phyloP scores from a whole-genome alignment of 2,888 invertebrate species.

The Odontomyia ornata region DNA sequence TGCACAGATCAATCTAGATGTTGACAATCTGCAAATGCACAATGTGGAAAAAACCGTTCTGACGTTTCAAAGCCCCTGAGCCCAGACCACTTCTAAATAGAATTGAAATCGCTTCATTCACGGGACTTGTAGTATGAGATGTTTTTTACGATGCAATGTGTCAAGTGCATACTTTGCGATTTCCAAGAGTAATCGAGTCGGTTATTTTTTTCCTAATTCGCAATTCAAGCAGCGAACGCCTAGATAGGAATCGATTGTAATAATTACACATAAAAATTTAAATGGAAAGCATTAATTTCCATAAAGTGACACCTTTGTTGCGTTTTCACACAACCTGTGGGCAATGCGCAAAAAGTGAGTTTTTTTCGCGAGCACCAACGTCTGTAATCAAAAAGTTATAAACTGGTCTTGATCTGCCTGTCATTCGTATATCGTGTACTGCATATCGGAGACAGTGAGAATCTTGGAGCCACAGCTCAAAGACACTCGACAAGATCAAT shows the following conservation, averaged over 20 bases:
- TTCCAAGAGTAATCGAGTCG: slow-evolving; percentile 36
- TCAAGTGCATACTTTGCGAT: slow-evolving; percentile 41
- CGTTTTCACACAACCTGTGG: slow-evolving; percentile 40
- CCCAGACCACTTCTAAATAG: slow-evolving; percentile 19
- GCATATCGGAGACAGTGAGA: slow-evolving; percentile 1
- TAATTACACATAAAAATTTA: slow-evolving; percentile 45
- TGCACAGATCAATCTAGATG: slow-evolving; percentile 29
- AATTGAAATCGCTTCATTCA: slow-evolving; percentile 43
- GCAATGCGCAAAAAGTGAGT: neutral
- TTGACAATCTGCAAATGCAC: slow-evolving; percentile 12
- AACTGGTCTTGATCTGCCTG: slow-evolving; percentile 11
- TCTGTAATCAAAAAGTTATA: slow-evolving; percentile 25
- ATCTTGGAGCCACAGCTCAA: neutral
- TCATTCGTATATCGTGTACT: neutral
- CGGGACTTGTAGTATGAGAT: slow-evolving; percentile 7
- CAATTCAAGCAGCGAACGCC: neutral
- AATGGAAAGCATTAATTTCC: slow-evolving; percentile 41
- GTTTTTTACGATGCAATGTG: slow-evolving; percentile 18
- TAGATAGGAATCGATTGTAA: slow-evolving; percentile 32
- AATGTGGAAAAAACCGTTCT: slow-evolving; percentile 11
- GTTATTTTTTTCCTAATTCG: slow-evolving; percentile 27
- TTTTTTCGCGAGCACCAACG: neutral
- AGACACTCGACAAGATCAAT: neutral
- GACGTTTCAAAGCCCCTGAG: slow-evolving; percentile 17
- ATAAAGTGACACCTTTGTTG: slow-evolving; percentile 44